Evolutionary conservation across 2,888 invertebrate genomes (phyloP).

Genomic region (Aspidiotus destructor): DNA sequence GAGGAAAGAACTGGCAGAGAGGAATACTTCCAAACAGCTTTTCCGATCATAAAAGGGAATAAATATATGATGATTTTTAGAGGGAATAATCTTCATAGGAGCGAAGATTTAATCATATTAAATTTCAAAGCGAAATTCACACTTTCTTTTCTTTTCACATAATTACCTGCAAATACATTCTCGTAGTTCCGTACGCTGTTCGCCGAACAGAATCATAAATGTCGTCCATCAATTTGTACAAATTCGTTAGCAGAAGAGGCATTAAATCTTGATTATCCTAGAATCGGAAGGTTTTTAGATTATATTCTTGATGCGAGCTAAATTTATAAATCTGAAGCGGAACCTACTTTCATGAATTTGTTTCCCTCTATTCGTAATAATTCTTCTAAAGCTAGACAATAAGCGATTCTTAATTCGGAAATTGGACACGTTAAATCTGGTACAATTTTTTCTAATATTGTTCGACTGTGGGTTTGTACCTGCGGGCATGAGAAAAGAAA

Average conservation of each 20-base stretch:
- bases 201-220: slow-evolving; percentile 23
- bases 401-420: slow-evolving; percentile 22
- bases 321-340: not conserved
- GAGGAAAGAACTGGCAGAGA: too few relatives aligned
- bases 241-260: slow-evolving; percentile 19
- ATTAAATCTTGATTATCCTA: slow-evolving; percentile 19
- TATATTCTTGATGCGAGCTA: not conserved
- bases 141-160: too few relatives aligned
- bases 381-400: slow-evolving; percentile 27
- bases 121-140: too few relatives aligned
- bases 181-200: slow-evolving; percentile 23
- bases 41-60: too few relatives aligned
- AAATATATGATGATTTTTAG: too few relatives aligned
- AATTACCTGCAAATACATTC: slow-evolving; percentile 38
- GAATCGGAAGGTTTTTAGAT: not conserved
- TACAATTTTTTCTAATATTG: slow-evolving; percentile 13
- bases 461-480: slow-evolving; percentile 21
- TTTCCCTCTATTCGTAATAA: slow-evolving; percentile 24
- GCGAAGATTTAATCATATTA: too few relatives aligned
- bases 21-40: too few relatives aligned
- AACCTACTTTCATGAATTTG: slow-evolving; percentile 24
- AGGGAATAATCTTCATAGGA: too few relatives aligned
- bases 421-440: slow-evolving; percentile 17
- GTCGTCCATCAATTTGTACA: slow-evolving; percentile 25
- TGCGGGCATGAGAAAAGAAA: not conserved